These are phyloP conservation scores for Gisinianus flammeolus DNA, from an alignment of 2,888 invertebrate species.

Conservation along the genomic window DNA sequence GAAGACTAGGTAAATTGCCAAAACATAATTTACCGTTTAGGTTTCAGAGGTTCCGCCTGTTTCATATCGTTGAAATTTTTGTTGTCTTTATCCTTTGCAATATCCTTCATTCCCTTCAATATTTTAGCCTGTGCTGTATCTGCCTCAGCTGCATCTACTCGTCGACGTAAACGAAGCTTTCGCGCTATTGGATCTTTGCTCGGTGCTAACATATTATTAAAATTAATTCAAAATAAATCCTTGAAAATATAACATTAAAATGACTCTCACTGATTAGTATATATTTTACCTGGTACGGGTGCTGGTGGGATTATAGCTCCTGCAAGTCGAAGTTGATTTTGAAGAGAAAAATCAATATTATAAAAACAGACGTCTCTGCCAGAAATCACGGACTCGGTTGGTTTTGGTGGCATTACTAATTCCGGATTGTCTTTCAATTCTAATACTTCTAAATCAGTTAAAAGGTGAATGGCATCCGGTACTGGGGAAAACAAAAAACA, in stretches of 20 bases:
- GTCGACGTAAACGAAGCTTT: constrained; percentile 84
- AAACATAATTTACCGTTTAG: constrained; percentile 51
- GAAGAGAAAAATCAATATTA: constrained; percentile 97
- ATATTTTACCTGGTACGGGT: constrained; percentile 69
- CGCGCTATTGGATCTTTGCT: constrained; percentile 92
- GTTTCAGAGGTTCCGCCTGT: constrained; percentile 75
- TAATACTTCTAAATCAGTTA: constrained; percentile 85
- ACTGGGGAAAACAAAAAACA: constrained; percentile 62
- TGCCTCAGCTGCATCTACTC: constrained; percentile 75
- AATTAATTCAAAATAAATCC: constrained; percentile 21
- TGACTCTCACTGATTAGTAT: background rate
- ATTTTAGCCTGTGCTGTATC: constrained; percentile 89
- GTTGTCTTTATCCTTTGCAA: constrained; percentile 81
- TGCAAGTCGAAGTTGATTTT: constrained; percentile 89
- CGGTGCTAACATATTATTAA: constrained; percentile 63
- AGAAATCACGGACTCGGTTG: constrained; percentile 77
- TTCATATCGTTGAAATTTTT: constrained; percentile 72
- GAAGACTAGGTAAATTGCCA: too few species aligned
- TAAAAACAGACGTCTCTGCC: constrained; percentile 84
- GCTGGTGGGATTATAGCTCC: constrained; percentile 83
- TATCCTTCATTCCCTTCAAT: constrained; percentile 84
- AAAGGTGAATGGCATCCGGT: constrained; percentile 95
- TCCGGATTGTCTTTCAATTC: constrained; percentile 94
- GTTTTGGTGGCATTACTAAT: constrained; percentile 96
- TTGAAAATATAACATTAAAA: background rate